Conservation (phyloP, 2,888 invertebrate species). For the Lasioglossum figueresi region DNA sequence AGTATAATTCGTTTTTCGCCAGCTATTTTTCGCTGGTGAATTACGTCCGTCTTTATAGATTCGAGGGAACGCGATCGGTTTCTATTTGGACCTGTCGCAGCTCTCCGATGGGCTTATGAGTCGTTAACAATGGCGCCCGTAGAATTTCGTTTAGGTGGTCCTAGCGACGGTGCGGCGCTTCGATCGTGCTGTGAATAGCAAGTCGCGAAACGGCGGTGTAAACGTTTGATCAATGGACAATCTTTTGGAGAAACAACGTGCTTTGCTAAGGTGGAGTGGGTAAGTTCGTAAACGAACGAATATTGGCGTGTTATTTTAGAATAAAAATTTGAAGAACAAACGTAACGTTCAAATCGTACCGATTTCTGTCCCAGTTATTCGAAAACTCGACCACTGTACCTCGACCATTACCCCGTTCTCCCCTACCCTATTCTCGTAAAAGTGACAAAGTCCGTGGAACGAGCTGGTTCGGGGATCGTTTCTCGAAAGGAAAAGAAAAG, state of each 20-base stretch:
- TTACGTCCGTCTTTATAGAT: not conserved
- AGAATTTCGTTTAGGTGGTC: not conserved
- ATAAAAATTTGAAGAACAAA: not conserved
- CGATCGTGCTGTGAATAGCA: not conserved
- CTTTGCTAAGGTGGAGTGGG: too few species aligned
- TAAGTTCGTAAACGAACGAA: too few species aligned
- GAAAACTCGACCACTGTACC: not conserved
- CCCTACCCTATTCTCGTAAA: not conserved
- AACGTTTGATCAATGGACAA: not conserved
- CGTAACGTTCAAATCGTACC: not conserved
- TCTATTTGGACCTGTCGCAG: not conserved
- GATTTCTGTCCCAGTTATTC: not conserved
- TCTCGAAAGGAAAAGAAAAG: conserved; percentile 20
- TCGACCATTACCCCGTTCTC: not conserved
- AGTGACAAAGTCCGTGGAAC: not conserved
- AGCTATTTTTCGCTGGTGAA: not conserved
- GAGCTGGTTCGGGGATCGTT: conserved; percentile 1
- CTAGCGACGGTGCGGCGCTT: not conserved
- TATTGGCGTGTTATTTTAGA: too few species aligned
- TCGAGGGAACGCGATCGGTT: not conserved
- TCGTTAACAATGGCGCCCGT: not conserved
- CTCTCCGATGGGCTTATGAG: too few species aligned
- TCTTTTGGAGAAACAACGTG: not conserved
- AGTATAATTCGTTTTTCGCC: not conserved
- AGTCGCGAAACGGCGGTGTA: not conserved